Conservation (phyloP, 1,140 invertebrate genomes). For the Polypedilum vanderplanki region DNA sequence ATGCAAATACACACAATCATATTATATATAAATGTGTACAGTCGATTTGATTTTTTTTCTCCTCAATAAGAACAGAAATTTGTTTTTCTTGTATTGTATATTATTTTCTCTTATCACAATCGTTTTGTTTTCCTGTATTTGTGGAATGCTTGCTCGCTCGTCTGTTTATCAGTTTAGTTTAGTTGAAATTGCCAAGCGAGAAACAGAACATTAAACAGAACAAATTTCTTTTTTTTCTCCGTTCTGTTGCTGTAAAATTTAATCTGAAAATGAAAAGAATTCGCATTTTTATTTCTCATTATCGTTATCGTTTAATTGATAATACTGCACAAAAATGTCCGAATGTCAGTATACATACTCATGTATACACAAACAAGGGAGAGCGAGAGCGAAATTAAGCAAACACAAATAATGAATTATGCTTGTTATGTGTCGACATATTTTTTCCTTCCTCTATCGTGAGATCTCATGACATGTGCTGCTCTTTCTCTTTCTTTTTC, state of each 20-base stretch:
- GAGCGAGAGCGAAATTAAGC: constrained; percentile 7
- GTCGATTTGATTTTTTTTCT: background rate
- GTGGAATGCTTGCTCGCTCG: background rate
- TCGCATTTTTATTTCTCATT: background rate
- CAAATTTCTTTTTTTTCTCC: background rate
- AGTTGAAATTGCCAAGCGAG: background rate
- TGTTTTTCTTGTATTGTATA: background rate
- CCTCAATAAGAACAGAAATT: background rate
- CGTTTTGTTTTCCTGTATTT: constrained; percentile 9
- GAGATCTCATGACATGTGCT: background rate
- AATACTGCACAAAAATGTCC: constrained; percentile 17
- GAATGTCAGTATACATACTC: background rate
- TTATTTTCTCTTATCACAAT: constrained; percentile 4
- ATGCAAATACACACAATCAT: background rate
- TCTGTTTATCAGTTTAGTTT: background rate
- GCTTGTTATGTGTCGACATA: background rate
- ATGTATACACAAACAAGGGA: too few relatives aligned
- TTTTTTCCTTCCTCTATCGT: background rate
- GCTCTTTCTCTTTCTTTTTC: background rate
- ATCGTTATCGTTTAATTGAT: background rate
- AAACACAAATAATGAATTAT: constrained; percentile 4
- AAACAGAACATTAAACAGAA: background rate
- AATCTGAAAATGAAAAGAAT: constrained; percentile 14
- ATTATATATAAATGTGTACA: background rate
- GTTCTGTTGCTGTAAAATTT: too few relatives aligned